phyloP scores from a whole-genome alignment of 1,140 invertebrate species.

The Musca domestica region DNA sequence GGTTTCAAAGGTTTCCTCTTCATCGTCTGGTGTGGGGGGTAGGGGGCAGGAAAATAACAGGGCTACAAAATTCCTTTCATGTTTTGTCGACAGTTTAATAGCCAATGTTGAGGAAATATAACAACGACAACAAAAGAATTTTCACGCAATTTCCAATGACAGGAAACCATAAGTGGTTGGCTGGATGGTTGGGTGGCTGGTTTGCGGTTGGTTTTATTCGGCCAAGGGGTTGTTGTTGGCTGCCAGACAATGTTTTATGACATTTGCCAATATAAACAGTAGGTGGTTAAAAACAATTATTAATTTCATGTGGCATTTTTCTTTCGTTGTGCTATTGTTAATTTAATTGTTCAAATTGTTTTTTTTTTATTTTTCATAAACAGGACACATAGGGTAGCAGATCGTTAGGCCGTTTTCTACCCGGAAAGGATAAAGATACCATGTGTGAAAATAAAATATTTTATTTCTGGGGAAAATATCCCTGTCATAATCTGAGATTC shows the following conservation, averaged over 20 bases:
- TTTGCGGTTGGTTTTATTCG: not conserved
- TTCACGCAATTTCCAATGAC: conserved; percentile 12
- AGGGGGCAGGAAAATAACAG: not conserved
- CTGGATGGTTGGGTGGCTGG: not conserved
- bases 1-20: no score
- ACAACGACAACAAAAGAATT: not conserved
- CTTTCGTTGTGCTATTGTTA: no score
- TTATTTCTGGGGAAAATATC: no score
- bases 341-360: no score
- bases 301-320: no score
- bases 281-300: not conserved
- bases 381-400: no score
- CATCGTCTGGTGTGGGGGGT: no score
- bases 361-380: no score
- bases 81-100: not conserved
- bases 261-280: not conserved
- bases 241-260: not conserved
- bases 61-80: not conserved
- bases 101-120: not conserved
- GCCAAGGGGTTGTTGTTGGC: not conserved
- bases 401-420: no score
- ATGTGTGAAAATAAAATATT: no score
- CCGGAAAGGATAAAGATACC: no score
- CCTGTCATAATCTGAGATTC: no score
- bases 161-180: conserved; percentile 6